Percentiles rank a stretch among this genome's conserved stretches.
Conservation (phyloP, 92 coral and sea anemone genomes). For the Micromussa lordhowensis region DNA sequence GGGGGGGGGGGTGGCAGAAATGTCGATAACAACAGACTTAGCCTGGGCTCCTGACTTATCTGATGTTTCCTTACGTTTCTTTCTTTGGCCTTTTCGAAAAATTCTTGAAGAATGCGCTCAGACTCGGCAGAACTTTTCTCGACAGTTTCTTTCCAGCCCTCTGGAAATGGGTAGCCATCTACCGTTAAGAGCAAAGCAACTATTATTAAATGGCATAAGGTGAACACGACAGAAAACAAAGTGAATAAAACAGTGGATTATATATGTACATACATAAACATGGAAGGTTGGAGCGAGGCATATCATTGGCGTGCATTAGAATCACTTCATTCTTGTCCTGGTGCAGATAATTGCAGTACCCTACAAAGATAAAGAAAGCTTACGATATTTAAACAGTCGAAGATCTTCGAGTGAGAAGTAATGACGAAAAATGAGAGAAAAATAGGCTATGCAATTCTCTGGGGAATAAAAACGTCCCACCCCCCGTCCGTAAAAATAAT, state of each 20-base stretch:
- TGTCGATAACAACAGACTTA: too few relatives aligned
- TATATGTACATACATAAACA: slow-evolving; percentile 68
- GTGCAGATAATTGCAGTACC: slow-evolving; percentile 70
- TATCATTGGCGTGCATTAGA: slow-evolving; percentile 80
- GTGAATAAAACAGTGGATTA: neutral
- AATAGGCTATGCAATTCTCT: too few relatives aligned
- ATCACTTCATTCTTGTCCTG: slow-evolving; percentile 63
- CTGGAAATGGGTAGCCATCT: slow-evolving; percentile 85
- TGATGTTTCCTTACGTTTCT: neutral
- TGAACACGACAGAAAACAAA: neutral
- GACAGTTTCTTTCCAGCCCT: slow-evolving; percentile 77
- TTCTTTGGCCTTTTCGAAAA: slow-evolving; percentile 51
- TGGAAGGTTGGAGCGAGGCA: slow-evolving; percentile 74
- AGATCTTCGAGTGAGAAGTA: neutral
- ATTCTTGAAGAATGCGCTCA: slow-evolving; percentile 51
- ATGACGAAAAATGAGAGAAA: neutral
- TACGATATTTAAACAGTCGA: neutral
- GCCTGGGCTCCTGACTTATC: too few relatives aligned
- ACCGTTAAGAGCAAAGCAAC: neutral
- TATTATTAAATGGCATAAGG: neutral
- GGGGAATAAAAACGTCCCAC: too few relatives aligned
- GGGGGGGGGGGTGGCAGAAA: neutral
- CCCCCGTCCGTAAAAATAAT: too few relatives aligned
- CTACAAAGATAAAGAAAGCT: slow-evolving; percentile 13
- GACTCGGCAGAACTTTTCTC: slow-evolving; percentile 72